Base-by-base conservation (phyloP, 2,797 vertebrate species). In the Oryzias dopingdopingensis region DNA sequence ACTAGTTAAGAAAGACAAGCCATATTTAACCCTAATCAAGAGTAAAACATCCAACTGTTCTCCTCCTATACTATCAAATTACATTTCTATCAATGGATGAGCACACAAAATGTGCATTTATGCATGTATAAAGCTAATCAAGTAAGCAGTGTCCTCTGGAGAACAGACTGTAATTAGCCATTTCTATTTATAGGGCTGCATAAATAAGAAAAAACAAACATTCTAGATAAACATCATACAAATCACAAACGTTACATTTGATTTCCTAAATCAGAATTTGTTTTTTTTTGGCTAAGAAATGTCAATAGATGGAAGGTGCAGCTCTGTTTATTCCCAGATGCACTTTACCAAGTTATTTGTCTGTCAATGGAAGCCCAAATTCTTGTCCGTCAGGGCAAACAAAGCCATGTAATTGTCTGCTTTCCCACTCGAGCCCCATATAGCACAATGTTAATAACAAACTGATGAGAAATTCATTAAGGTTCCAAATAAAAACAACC, bases 401-500 rank as follows among this genome's bases (percentile, higher is more conserved):
- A 84, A 87, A 88, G 83, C 67, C 78, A 75, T 82, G 76, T 90
- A 89, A 90, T 88, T 89, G 80, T 80, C 82, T 77, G 72, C 82
- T 87, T 88, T 81, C 81, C 74, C 79, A 76, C 77, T 83, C 74
- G 81, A 81, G 85, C 82, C 79, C 74, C 60, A 79, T 77, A 87
- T 76, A 89, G 80, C 71, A 56, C 78, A 85, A 86, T 85, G 87
- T 88, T 91, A 91, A 91, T 90, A 91, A 90, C 84, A 81, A 85
- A 84, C 88, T 91, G 88, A 93, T 91, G 89, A 90, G 90, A 93
- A 90, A 91, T 89, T 87, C 85, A 91, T 92, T 90, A 90, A 76
- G 67, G 77, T 75, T 80, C 87, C 84, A 89, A 91, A 90, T 90
- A 90, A 91, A 89, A 90, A 86, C 88, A 84, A 89, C 86, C 86